Evolutionary conservation across 1,140 invertebrate species (phyloP).

Genomic region (Paraescarpia echinospica): DNA sequence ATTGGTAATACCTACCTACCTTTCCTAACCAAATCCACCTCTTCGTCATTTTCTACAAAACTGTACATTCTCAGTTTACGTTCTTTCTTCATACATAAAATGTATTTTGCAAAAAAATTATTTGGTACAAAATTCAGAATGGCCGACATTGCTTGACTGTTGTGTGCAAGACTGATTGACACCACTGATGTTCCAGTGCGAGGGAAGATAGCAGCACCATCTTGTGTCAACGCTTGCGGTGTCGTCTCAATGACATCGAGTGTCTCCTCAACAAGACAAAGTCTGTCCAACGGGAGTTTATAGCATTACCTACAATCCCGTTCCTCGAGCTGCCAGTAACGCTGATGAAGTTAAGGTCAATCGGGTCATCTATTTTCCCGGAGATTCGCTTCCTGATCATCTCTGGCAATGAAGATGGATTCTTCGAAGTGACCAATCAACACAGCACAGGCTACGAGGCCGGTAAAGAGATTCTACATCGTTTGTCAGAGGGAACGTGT

Average conservation of each 20-base stretch:
- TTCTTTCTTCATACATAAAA: neutral
- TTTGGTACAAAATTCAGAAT: neutral
- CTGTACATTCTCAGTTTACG: too few relatives aligned
- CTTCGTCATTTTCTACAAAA: too few relatives aligned
- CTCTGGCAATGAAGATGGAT: conserved; percentile 41
- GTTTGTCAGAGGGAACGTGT: too few relatives aligned
- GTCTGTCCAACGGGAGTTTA: conserved; percentile 52
- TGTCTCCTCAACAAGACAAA: conserved; percentile 54
- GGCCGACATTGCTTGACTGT: neutral
- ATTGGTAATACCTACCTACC: too few relatives aligned
- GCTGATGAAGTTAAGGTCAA: conserved; percentile 44
- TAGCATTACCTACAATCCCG: conserved; percentile 47
- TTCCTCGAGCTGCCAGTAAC: conserved; percentile 33
- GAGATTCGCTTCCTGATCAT: conserved; percentile 42
- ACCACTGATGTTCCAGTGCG: neutral
- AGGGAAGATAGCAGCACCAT: neutral
- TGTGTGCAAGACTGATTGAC: neutral
- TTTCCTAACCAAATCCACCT: too few relatives aligned
- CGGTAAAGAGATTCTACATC: neutral
- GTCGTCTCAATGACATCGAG: conserved; percentile 35
- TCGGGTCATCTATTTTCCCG: conserved; percentile 41
- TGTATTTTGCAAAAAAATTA: neutral
- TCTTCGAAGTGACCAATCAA: conserved; percentile 41
- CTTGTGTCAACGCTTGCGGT: neutral
- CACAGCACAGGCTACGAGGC: conserved; percentile 41